phyloP scores from a whole-genome alignment of 2,113 vertebrate genomes.

The Scytalopus superciliaris region DNA sequence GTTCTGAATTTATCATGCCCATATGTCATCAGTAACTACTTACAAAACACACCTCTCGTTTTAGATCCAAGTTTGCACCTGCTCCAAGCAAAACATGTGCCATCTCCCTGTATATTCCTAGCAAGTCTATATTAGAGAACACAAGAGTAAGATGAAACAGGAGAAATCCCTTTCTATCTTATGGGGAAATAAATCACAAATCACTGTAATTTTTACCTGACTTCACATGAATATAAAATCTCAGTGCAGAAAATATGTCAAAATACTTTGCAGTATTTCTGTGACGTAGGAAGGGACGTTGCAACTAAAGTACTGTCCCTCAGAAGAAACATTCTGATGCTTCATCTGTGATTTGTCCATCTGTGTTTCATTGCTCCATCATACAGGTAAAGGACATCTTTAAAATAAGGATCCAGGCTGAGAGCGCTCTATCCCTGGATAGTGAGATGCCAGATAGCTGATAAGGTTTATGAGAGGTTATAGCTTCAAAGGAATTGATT shows the following conservation, averaged over 20 bases:
- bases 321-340: not conserved
- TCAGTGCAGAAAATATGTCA: not conserved
- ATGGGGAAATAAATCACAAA: not conserved
- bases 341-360: not conserved
- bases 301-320: not conserved
- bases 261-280: not conserved
- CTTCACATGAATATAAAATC: not conserved
- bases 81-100: constrained; percentile 39
- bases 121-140: constrained; percentile 8
- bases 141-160: not conserved
- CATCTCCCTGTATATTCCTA: not conserved
- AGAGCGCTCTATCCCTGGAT: not conserved
- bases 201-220: not conserved
- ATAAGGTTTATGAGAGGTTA: not conserved
- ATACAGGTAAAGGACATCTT: not conserved
- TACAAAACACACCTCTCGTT: constrained; percentile 47
- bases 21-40: constrained; percentile 57
- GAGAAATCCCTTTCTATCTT: not conserved
- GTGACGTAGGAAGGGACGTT: not conserved
- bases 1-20: constrained; percentile 56
- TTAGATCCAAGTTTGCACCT: constrained; percentile 62
- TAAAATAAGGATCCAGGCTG: not conserved
- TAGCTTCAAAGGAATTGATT: not conserved
- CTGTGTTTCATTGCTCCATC: not conserved
- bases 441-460: not conserved